Conservation (phyloP, 2,888 invertebrate genomes). For the Parnassius mnemosyne region DNA sequence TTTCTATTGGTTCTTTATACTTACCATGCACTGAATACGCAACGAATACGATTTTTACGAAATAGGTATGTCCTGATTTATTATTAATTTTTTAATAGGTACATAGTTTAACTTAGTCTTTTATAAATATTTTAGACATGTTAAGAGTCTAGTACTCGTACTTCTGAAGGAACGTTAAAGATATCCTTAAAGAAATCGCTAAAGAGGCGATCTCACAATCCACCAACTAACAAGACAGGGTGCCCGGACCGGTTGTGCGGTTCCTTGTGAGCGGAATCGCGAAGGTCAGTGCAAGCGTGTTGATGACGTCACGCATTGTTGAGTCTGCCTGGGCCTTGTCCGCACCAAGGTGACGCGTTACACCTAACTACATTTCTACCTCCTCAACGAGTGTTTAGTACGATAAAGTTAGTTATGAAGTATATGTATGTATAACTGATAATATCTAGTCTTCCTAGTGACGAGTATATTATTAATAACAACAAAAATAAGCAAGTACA, state of each 20-base stretch:
- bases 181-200: background rate
- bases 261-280: constrained; percentile 36
- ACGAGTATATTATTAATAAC: background rate
- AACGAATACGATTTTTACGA: too few relatives aligned
- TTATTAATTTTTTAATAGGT: too few relatives aligned
- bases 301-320: constrained; percentile 27
- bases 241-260: constrained; percentile 40
- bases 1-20: background rate
- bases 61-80: background rate
- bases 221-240: constrained; percentile 23
- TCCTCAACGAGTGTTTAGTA: constrained; percentile 4
- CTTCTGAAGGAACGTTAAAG: background rate
- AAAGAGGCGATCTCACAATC: constrained; percentile 7
- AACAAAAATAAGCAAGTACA: too few relatives aligned
- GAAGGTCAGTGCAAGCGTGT: constrained; percentile 42
- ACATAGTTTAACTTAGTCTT: too few relatives aligned
- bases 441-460: too few relatives aligned
- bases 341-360: constrained; percentile 12
- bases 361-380: constrained; percentile 18
- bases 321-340: constrained; percentile 1
- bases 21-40: too few relatives aligned
- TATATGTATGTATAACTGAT: background rate
- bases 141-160: background rate
- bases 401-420: constrained; percentile 3
- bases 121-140: too few relatives aligned